A percentile compares a stretch with the other conserved stretches of the same genome.
These are phyloP conservation scores for Pampusana beccarii DNA, from an alignment of 2,113 vertebrate species.

Conservation along the genomic window DNA sequence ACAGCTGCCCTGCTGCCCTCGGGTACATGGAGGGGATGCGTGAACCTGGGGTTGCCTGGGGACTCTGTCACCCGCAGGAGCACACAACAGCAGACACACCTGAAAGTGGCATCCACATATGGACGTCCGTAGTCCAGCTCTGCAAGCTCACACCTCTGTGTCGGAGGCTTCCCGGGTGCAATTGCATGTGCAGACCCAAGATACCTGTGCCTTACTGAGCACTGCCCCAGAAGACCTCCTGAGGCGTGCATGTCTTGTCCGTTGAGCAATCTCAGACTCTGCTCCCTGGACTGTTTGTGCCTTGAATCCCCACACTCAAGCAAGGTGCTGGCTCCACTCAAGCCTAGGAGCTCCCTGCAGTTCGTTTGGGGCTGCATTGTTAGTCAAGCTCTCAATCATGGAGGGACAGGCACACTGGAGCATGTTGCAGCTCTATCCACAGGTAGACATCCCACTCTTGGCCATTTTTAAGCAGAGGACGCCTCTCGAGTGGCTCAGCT, in stretches of 20 bases:
- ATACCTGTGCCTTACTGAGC: background rate
- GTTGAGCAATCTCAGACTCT: background rate
- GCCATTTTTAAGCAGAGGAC: background rate
- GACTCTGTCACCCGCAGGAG: background rate
- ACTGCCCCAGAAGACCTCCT: background rate
- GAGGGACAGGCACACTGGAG: background rate
- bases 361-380: background rate
- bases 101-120: background rate
- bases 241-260: background rate
- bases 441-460: accelerated
- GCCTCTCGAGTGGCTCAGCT: background rate
- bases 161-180: background rate
- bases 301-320: background rate
- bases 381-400: background rate
- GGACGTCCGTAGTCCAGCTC: background rate
- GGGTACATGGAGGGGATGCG: accelerated
- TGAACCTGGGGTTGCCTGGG: background rate
- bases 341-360: background rate
- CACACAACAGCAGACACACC: background rate
- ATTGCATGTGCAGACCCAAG: background rate
- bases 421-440: background rate
- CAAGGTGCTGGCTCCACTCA: background rate
- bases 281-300: background rate
- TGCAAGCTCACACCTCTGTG: background rate
- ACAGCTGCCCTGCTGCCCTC: background rate